Evolutionary conservation across 2,888 invertebrate genomes (phyloP), one percentile per base, ranked within the genome.

Genomic region (Drosophila paranaensis): DNA sequence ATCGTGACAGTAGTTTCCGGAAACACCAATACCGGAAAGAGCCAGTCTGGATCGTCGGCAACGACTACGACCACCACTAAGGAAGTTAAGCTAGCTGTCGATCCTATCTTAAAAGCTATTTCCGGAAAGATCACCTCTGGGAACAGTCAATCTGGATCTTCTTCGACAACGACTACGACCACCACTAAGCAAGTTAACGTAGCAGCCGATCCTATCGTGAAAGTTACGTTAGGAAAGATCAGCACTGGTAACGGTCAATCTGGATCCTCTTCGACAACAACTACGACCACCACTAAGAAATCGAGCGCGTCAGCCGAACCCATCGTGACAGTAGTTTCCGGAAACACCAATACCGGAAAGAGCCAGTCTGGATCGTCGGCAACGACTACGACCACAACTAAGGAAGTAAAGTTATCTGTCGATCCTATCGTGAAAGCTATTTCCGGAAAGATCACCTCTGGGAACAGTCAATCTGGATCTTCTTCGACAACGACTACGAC

Each of bases 61-160:
- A 40, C 51, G 8, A 62, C 61, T 5, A 55, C 62, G 0, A 46
- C 35, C 3, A 61, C 54, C 6, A 16, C 61, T 25, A 37, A 60
- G 9, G 37, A 40, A 33, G 37, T 68, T 0, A 37, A 5, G 0
- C 5, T 62, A 13, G 3, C 42, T 0, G 25, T 0, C 0, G 30
- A 39, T 1, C 61, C 66, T 0, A 14, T 46, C 3, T 35, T 42
- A 3, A 27, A 45, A 45, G 45, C 27, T 0, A 3, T 25, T 6
- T 45, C 50, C 10, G 33, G 33, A 33, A 2, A 10, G 10, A 33
- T 2, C 3, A 9, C 2, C 2, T 2, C 33, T 5, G 10, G 14
- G 3, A 42, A 42, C 16, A 16, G 16, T 4, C 42, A 42, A 42
- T 42, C 42, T n/a, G 42, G 42, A 42, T 42, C 42, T 1, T 42